Conservation (phyloP, 2,888 invertebrate species). For the Megaustenia siamemsis region DNA sequence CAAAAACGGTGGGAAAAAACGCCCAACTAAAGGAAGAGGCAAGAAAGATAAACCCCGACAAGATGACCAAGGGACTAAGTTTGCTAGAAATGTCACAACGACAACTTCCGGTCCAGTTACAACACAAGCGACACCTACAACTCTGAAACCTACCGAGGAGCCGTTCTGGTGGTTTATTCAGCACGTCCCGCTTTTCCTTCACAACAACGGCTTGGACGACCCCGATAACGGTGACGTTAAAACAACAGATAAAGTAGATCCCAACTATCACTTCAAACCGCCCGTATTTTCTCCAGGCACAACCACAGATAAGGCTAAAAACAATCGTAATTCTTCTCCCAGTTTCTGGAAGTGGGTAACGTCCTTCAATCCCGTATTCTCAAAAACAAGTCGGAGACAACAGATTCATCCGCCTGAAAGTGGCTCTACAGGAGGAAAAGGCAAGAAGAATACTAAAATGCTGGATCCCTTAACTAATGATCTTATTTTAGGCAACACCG, state of each 20-base stretch:
- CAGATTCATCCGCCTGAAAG: background rate
- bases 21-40: background rate
- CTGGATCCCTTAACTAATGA: background rate
- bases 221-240: background rate
- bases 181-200: conserved; percentile 36
- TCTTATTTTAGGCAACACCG: background rate
- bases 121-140: background rate
- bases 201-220: background rate
- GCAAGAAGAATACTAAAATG: background rate
- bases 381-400: background rate
- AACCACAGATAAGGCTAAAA: background rate
- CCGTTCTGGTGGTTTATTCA: conserved; percentile 40
- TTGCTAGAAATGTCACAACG: background rate
- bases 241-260: background rate
- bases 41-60: background rate
- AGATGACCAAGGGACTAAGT: background rate
- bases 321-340: background rate
- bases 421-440: too few species aligned
- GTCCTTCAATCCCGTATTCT: conserved; percentile 4
- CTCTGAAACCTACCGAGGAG: background rate
- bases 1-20: background rate
- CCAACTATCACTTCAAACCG: background rate
- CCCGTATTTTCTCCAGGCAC: background rate
- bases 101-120: background rate
- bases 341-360: conserved; percentile 36